Evolutionary conservation across 2,113 vertebrate species (phyloP), one percentile per base, ranked within the genome.

Genomic region (Brachypodius melanocephalos): DNA sequence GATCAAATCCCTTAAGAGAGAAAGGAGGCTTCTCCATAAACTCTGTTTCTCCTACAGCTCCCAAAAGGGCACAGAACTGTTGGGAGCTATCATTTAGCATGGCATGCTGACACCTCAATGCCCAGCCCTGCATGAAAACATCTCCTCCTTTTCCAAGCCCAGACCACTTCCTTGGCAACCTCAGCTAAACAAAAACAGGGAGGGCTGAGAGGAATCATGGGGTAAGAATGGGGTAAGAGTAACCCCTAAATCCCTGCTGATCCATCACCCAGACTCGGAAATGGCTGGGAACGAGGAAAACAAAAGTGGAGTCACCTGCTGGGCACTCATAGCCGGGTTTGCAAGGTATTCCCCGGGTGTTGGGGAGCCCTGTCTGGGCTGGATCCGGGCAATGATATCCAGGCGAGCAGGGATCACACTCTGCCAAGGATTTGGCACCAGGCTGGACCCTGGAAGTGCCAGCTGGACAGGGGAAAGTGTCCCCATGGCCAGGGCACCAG

Each of bases 401-500:
- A 40, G 98, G 96, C 1, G 96, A 87, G 91, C 99, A 99, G 26
- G 95, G 96, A 20, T 97, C 95, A 95, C 99, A 99, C 19, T 99
- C 98, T 52, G 88, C 90, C 54, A 90, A 55, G 12, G 98, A 96
- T 46, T 98, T 97, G 31, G 98, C 99, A 68, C 99, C 98, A 26
- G 98, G 97, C 31, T 98, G 96, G 13, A 86, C 89, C 88, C 98
- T 98, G 81, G 97, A 98, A 32, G 98, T 99, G 34, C 99, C 99
- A 72, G 98, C 97, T 21, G 98, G 98, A 55, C 99, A 99, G 46
- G 97, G 89, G 40, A 98, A 94, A 42, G 98, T 95, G 1, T 97
- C 97, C 34, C 98, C 98, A 77, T 81, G 93, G 32, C 99, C 98
- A 93, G 98, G 98, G 92, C 99, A 99, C 99, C 99, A 99, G 85